phyloP scores from a whole-genome alignment of 2,888 invertebrate genomes.

The Oscheius sp. region DNA sequence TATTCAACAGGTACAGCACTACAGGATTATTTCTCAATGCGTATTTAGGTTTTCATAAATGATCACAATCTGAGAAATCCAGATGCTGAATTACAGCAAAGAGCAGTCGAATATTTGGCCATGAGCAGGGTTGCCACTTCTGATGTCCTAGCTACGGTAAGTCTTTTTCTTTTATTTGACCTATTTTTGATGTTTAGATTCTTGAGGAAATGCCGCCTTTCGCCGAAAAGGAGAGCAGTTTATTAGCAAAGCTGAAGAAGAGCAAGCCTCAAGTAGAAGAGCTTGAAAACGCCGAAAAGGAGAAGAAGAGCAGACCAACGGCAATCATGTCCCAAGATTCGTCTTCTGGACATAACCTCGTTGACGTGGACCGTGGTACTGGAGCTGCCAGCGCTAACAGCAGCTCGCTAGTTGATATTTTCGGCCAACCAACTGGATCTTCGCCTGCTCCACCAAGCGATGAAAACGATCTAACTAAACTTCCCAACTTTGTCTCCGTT shows the following conservation, averaged over 20 bases:
- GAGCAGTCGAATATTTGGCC: constrained; percentile 96
- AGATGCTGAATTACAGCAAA: constrained; percentile 96
- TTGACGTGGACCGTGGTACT: constrained; percentile 43
- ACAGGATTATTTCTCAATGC: neutral
- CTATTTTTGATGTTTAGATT: constrained; percentile 52
- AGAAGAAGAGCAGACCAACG: constrained; percentile 70
- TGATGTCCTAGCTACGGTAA: constrained; percentile 83
- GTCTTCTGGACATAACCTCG: constrained; percentile 40
- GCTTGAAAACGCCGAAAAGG: constrained; percentile 70
- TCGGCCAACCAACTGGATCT: constrained; percentile 40
- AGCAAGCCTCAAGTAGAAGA: constrained; percentile 95
- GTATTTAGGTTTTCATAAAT: constrained; percentile 75
- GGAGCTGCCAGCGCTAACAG: constrained; percentile 15
- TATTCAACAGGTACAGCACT: constrained; percentile 86
- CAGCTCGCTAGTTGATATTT: constrained; percentile 36
- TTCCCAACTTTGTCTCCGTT: constrained; percentile 15
- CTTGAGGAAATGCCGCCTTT: constrained; percentile 99
- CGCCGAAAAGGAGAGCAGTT: constrained; percentile 92
- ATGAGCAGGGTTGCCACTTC: constrained; percentile 94
- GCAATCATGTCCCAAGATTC: constrained; percentile 35
- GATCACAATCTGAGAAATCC: constrained; percentile 96
- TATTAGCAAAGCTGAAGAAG: constrained; percentile 95
- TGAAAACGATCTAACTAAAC: constrained; percentile 29
- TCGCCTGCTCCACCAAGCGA: constrained; percentile 30
- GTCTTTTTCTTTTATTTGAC: constrained; percentile 10